Percentiles rank a stretch among this genome's conserved stretches.
Conservation (phyloP, 2,797 vertebrate species). For the Xenops minutus region DNA sequence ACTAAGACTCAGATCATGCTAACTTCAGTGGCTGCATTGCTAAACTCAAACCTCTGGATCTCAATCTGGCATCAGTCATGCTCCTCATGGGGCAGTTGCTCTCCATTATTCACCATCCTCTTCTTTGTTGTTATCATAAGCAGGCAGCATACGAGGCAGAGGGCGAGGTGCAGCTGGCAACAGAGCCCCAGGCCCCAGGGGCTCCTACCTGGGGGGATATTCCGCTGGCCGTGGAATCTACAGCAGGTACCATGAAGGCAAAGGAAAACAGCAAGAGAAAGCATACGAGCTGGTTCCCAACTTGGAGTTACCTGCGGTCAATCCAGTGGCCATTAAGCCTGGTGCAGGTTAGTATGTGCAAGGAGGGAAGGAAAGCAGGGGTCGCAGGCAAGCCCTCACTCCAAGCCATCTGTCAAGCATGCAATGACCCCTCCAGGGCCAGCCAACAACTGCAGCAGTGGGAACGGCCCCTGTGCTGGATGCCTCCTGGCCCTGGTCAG, state of each 20-base stretch:
- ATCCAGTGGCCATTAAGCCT: conserved; percentile 93
- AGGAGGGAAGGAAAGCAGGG: not conserved
- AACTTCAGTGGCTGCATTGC: not conserved
- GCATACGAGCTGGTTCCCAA: conserved; percentile 93
- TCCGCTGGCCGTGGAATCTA: conserved; percentile 99
- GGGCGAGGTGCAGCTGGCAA: conserved; percentile 92
- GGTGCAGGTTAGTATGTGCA: conserved; percentile 91
- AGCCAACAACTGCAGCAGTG: rapidly evolving
- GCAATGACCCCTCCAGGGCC: not conserved
- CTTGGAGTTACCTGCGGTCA: conserved; percentile 93
- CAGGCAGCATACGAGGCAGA: conserved; percentile 98
- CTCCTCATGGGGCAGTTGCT: not conserved
- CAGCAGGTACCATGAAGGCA: conserved; percentile 99
- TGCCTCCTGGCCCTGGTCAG: not conserved
- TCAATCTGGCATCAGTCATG: not conserved
- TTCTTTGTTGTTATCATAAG: conserved; percentile 88
- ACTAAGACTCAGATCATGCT: not conserved
- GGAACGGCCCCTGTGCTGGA: not conserved
- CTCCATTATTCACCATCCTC: conserved; percentile 43
- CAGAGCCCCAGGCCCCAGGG: conserved; percentile 92
- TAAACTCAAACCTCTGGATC: not conserved
- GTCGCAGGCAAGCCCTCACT: not conserved
- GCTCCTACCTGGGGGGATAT: conserved; percentile 98
- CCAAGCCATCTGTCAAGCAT: not conserved
- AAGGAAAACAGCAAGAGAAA: conserved; percentile 94